A percentile compares a stretch with the other conserved stretches of the same genome.
Evolutionary conservation across 2,113 vertebrate species (phyloP).

Genomic region (Lycaon pictus): DNA sequence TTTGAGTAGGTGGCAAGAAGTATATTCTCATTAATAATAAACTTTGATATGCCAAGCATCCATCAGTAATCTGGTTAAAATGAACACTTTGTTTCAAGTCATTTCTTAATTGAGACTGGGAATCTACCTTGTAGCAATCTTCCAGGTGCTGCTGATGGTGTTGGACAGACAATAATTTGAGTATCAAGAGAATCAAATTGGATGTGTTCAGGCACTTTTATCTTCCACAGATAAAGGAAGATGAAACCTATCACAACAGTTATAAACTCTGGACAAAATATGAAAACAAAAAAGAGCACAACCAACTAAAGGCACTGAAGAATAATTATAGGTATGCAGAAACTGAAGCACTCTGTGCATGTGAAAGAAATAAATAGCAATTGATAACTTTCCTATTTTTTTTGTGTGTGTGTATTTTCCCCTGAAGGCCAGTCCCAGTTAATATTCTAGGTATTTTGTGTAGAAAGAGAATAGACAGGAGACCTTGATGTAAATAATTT

Average conservation of each 20-base stretch:
- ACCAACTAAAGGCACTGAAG: neutral
- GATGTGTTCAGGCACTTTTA: neutral
- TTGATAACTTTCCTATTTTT: neutral
- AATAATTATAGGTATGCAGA: neutral
- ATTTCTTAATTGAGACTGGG: neutral
- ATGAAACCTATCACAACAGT: neutral
- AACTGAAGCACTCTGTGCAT: neutral
- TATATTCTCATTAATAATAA: neutral
- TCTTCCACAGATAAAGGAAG: neutral
- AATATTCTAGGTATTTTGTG: neutral
- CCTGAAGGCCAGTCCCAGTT: neutral
- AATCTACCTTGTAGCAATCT: neutral
- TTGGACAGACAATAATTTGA: neutral
- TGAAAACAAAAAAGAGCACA: neutral
- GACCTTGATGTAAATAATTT: neutral
- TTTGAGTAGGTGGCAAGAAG: neutral
- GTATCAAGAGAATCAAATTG: neutral
- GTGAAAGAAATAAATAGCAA: neutral
- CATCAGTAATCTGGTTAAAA: neutral
- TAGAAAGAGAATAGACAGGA: neutral
- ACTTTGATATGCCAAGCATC: neutral
- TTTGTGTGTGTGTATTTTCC: no score
- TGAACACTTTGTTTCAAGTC: neutral
- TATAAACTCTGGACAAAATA: neutral
- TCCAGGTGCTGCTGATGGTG: neutral